Percentiles rank a stretch among this genome's conserved stretches.
These are phyloP conservation scores for Pygocentrus nattereri DNA, from an alignment of 2,797 vertebrate species.

Conservation along the genomic window DNA sequence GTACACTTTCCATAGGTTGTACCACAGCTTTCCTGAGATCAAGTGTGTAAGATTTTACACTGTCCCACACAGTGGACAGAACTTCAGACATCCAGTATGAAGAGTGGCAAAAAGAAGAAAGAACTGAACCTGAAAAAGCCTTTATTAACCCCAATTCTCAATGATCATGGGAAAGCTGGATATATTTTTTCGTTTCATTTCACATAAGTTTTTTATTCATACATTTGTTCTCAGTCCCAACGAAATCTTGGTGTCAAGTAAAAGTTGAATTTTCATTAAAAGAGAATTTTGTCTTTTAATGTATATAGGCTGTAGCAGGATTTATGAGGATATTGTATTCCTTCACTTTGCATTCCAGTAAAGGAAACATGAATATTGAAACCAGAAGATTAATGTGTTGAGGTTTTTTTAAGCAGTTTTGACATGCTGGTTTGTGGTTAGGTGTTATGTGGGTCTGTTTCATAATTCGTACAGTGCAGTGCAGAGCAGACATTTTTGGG, in stretches of 20 bases:
- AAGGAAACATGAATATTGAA: slow-evolving; percentile 65
- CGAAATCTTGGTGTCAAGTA: slow-evolving; percentile 50
- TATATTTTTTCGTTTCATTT: slow-evolving; percentile 44
- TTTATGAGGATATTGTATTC: slow-evolving; percentile 68
- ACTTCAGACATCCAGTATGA: neutral
- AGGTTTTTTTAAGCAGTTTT: slow-evolving; percentile 52
- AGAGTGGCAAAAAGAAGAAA: slow-evolving; percentile 24
- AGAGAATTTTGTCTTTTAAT: slow-evolving; percentile 60
- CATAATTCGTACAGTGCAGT: too few relatives aligned
- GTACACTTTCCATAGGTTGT: neutral
- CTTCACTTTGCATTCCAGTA: slow-evolving; percentile 67
- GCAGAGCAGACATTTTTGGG: too few relatives aligned
- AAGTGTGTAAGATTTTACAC: slow-evolving; percentile 3
- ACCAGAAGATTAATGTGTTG: slow-evolving; percentile 62
- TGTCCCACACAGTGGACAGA: neutral
- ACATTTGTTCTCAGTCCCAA: slow-evolving; percentile 54
- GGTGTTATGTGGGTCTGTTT: neutral
- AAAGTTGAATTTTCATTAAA: slow-evolving; percentile 29
- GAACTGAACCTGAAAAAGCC: slow-evolving; percentile 31
- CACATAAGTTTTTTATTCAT: slow-evolving; percentile 11
- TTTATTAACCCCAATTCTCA: slow-evolving; percentile 16
- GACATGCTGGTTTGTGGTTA: slow-evolving; percentile 18
- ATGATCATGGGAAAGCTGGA: slow-evolving; percentile 58
- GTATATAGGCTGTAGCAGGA: slow-evolving; percentile 65
- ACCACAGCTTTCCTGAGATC: neutral